A percentile compares a stretch with the other conserved stretches of the same genome.
Evolutionary conservation across 2,888 invertebrate species (phyloP).

Genomic region (Antheraea yamamai): DNA sequence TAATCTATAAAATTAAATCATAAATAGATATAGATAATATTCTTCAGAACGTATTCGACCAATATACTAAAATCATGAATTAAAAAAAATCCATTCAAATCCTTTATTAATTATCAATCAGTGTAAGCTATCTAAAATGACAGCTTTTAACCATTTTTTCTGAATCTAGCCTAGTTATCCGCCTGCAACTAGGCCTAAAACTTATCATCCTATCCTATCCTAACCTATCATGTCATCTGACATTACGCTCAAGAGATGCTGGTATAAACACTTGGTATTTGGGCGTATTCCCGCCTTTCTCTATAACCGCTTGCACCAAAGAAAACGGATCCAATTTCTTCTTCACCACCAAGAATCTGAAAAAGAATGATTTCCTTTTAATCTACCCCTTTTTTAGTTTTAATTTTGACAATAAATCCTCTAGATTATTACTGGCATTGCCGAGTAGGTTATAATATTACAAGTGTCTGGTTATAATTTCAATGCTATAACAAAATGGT

Average conservation of each 20-base stretch:
- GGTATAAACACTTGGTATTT: slow-evolving; percentile 72
- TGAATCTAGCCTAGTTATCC: neutral
- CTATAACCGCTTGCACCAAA: slow-evolving; percentile 55
- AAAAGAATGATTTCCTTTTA: slow-evolving; percentile 27
- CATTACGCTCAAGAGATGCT: slow-evolving; percentile 29
- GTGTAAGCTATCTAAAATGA: neutral
- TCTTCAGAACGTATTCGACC: too few species aligned
- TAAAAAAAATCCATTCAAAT: neutral
- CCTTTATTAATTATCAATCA: neutral
- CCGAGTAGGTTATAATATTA: too few species aligned
- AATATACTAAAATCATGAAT: neutral
- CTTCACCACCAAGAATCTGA: slow-evolving; percentile 69
- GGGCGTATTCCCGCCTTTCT: slow-evolving; percentile 64
- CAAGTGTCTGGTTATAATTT: too few species aligned
- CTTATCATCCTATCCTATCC: too few species aligned
- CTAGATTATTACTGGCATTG: too few species aligned
- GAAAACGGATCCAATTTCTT: slow-evolving; percentile 69
- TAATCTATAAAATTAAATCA: too few species aligned
- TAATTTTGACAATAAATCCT: too few species aligned
- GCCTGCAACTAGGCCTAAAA: neutral
- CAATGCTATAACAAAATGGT: too few species aligned
- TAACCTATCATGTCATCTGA: too few species aligned
- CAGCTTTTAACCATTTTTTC: neutral
- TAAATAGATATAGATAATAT: too few species aligned
- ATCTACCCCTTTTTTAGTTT: too few species aligned